These are phyloP conservation scores for Delphinus delphis DNA, from an alignment of 2,113 vertebrate genomes.

Conservation along the genomic window DNA sequence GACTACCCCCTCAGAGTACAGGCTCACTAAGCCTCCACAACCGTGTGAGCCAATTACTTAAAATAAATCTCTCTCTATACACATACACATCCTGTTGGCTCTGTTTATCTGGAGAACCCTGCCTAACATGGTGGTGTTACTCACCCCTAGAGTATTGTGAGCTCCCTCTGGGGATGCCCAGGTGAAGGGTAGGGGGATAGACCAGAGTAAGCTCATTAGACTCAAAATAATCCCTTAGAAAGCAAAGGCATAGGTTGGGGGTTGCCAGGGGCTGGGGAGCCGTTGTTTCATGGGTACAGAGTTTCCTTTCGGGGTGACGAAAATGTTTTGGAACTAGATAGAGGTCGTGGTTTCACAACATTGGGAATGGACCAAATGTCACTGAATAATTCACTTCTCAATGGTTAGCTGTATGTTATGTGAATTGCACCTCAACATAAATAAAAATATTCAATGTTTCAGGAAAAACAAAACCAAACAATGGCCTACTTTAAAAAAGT, in stretches of 20 bases:
- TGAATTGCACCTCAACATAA: not conserved
- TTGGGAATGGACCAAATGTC: accelerated
- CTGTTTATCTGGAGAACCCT: not conserved
- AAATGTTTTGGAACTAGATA: not conserved
- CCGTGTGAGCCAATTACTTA: not conserved
- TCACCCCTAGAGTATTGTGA: not conserved
- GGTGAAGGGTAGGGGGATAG: not conserved
- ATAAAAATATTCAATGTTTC: not conserved
- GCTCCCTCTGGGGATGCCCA: not conserved
- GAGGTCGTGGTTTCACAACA: not conserved
- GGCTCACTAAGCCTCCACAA: not conserved
- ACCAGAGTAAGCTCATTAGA: not conserved
- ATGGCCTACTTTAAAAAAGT: not conserved
- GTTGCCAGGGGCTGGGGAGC: not conserved
- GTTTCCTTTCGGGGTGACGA: not conserved
- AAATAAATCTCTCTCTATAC: not conserved
- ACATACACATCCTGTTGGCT: too few species aligned
- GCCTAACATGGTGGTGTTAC: accelerated
- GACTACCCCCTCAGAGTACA: not conserved
- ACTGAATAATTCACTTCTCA: not conserved
- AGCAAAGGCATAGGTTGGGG: not conserved
- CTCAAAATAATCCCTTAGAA: not conserved
- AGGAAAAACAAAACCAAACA: not conserved
- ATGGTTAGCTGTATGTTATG: not conserved
- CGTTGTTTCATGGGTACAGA: not conserved